Conservation (phyloP, 2,113 vertebrate genomes). For the Eulemur macaco region DNA sequence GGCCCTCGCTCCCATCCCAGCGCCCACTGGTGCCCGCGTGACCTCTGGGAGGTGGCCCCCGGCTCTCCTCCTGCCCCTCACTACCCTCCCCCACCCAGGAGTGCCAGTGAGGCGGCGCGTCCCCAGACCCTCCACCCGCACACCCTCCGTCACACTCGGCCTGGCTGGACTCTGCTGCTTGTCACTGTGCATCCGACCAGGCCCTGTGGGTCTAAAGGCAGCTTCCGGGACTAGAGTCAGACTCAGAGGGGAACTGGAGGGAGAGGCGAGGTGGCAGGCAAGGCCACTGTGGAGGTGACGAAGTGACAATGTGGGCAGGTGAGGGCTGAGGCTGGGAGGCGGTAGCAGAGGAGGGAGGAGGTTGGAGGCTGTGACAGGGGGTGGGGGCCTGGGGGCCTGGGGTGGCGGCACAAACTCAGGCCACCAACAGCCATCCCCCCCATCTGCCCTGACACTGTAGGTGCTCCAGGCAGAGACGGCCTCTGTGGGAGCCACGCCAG, state of each 20-base stretch:
- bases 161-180: rapidly evolving
- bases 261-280: background rate
- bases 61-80: background rate
- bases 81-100: rapidly evolving
- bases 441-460: background rate
- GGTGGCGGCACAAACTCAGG: background rate
- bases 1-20: background rate
- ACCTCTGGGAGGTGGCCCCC: background rate
- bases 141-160: too few relatives aligned
- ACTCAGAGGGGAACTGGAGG: background rate
- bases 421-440: background rate
- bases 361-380: background rate
- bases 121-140: rapidly evolving
- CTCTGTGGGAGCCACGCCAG: background rate
- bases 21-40: rapidly evolving
- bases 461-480: background rate
- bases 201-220: too few relatives aligned
- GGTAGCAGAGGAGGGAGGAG: background rate
- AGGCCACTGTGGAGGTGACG: background rate
- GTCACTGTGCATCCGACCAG: rapidly evolving
- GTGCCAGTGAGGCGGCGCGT: background rate
- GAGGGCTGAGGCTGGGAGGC: background rate
- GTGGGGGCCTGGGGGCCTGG: background rate
- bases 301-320: background rate
- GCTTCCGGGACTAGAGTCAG: background rate